A percentile compares a stretch with the other conserved stretches of the same genome.
phyloP scores from a whole-genome alignment of 2,113 vertebrate species.

The Chamaetylas fuelleborni region DNA sequence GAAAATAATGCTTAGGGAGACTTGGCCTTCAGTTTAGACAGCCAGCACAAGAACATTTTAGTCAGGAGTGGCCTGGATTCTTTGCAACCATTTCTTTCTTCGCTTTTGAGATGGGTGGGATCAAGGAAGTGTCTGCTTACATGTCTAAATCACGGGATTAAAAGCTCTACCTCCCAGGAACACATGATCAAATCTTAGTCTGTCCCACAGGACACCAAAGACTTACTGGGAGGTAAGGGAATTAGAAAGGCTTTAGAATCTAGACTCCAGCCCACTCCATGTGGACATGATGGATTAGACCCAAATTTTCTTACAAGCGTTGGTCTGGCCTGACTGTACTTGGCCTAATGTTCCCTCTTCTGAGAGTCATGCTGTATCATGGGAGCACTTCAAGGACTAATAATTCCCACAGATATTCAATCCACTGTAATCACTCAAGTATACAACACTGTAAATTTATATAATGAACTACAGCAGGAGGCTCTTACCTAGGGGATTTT shows the following conservation, averaged over 20 bases:
- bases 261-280: background rate
- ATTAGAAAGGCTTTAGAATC: slow-evolving; percentile 28
- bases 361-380: background rate
- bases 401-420: background rate
- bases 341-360: background rate
- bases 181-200: background rate
- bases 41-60: background rate
- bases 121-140: background rate
- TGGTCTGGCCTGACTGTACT: background rate
- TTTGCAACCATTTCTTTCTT: background rate
- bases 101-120: background rate
- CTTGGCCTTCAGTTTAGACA: background rate
- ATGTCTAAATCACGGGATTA: background rate
- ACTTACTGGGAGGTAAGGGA: background rate
- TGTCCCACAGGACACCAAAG: background rate
- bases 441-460: background rate
- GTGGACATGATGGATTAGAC: background rate
- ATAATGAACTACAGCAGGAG: background rate
- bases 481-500: background rate
- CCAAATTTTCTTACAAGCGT: background rate
- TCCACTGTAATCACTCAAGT: background rate
- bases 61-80: background rate
- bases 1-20: background rate
- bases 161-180: slow-evolving; percentile 12
- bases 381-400: background rate